Base-by-base conservation (phyloP, 2,888 invertebrate species). In the Lamproptera curius region DNA sequence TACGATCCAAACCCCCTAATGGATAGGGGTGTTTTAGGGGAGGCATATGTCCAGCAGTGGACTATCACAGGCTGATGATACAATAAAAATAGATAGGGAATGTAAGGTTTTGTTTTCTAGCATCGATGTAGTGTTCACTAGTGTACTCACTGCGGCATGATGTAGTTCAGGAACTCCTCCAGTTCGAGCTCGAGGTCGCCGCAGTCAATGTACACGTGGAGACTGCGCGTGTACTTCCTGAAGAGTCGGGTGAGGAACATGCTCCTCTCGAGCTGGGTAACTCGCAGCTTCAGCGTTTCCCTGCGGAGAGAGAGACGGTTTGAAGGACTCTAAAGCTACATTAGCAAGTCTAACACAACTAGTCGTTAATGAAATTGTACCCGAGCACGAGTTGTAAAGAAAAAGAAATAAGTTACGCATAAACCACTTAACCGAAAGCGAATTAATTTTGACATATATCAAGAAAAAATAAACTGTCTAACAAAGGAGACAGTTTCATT, bases 131-230 rank as follows among this genome's bases (percentile, higher is more conserved):
- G 8, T 31, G 1, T 9, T 11, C 11, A 1, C 0, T 31, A 13
- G 14, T 2, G 17, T 16, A 49, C 81, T 84, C 53, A 87, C 87
- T 74, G 74, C 54, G 79, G 73, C 51, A 87, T 61, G 13, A 85
- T 64, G 53, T 59, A 63, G 53, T 68, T 67, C 59, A 77, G 67
- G 57, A 86, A 83, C 36, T 70, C 64, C 26, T 76, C 69, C 20
- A 79, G 57, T 14, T 81, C 69, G 20, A 79, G 57, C 15, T 81
- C 73, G 4, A 63, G 64, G 2, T 67, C 67, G 15, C 50, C 66
- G 61, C 70, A 67, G 57, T 80, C 74, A 2, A 88, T 56, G 52
- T 71, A 68, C 1, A 86, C 53, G 53, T 78, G 73, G 9, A 88
- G 63, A 37, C 55, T 69, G 36, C 56, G 67, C 1, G 66, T 58